phyloP scores from a whole-genome alignment of 2,888 invertebrate genomes.

The Melieria omissa region DNA sequence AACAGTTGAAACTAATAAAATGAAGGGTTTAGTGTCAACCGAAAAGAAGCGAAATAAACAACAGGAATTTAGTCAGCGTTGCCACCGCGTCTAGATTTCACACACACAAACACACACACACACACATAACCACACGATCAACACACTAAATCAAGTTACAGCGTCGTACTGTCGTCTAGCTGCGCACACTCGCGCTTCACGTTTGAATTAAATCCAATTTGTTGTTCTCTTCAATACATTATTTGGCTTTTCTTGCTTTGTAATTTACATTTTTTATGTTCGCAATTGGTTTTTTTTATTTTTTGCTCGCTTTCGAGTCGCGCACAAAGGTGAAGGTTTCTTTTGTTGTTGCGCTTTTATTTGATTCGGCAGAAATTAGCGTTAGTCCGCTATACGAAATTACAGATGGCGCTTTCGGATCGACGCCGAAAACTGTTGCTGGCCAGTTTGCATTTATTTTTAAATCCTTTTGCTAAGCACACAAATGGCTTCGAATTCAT shows the following conservation, averaged over 20 bases:
- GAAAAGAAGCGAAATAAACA: background rate
- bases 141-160: too few relatives aligned
- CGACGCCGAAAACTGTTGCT: background rate
- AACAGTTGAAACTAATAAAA: background rate
- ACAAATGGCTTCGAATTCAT: background rate
- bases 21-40: background rate
- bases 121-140: background rate
- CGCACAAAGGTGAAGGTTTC: conserved; percentile 20
- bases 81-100: background rate
- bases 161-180: too few relatives aligned
- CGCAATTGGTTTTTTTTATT: background rate
- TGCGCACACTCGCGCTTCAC: too few relatives aligned
- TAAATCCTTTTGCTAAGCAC: background rate
- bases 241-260: background rate
- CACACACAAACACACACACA: background rate
- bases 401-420: background rate
- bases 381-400: background rate
- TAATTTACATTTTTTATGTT: background rate
- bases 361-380: background rate
- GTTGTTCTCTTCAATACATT: background rate
- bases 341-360: conserved; percentile 7
- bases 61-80: background rate
- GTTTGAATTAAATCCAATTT: too few relatives aligned
- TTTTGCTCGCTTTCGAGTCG: background rate
- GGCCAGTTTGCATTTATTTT: background rate